These are phyloP conservation scores for Neoaliturus tenellus DNA, from an alignment of 2,888 invertebrate genomes.

Conservation along the genomic window DNA sequence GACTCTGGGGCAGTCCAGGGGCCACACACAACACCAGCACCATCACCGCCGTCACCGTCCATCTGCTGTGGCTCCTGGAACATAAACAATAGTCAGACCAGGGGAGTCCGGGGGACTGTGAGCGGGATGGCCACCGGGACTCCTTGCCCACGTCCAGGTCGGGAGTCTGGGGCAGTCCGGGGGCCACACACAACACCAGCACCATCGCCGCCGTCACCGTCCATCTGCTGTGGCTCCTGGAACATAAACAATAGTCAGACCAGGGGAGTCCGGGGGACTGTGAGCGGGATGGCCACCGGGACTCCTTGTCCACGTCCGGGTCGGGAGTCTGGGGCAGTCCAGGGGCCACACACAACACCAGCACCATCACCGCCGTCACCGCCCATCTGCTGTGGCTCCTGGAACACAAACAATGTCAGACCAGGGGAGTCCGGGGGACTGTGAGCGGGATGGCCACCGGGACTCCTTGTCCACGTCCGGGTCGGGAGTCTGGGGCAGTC, in stretches of 20 bases:
- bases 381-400: slow-evolving; percentile 13
- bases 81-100: no score
- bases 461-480: background rate
- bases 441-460: background rate
- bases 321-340: background rate
- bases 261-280: background rate
- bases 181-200: no score
- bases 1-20: background rate
- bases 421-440: background rate
- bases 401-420: no score
- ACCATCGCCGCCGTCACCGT: no score
- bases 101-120: no score
- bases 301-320: background rate
- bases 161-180: no score
- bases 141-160: no score
- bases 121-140: no score
- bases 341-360: background rate
- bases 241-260: no score
- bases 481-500: slow-evolving; percentile 13
- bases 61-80: no score
- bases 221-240: no score
- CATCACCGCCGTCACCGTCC: background rate
- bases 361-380: background rate
- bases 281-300: background rate
- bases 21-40: background rate